Conservation (phyloP, 2,888 invertebrate genomes). For the Sepiola atlantica region DNA sequence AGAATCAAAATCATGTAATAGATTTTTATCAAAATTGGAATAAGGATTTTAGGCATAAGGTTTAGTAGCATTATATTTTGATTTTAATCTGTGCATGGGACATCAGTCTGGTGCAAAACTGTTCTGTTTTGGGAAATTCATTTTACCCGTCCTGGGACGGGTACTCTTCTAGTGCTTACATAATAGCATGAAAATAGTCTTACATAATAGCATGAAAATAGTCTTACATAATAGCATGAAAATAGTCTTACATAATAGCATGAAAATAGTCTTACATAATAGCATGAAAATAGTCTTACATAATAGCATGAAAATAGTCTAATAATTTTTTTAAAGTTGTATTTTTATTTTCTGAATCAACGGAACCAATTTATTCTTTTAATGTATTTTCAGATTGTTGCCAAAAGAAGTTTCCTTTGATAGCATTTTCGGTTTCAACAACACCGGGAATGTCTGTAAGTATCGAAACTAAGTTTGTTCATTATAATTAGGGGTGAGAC, state of each 20-base stretch:
- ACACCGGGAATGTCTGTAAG: constrained; percentile 74
- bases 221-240: neutral
- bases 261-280: neutral
- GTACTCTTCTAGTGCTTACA: no score
- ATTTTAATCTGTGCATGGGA: no score
- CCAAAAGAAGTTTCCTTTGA: constrained; percentile 63
- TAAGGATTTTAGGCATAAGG: no score
- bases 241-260: neutral
- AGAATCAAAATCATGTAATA: no score
- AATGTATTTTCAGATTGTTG: constrained; percentile 61
- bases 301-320: neutral
- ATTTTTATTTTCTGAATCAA: constrained; percentile 48
- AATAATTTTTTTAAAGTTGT: neutral
- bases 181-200: neutral
- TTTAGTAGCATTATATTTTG: no score
- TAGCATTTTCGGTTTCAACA: constrained; percentile 69
- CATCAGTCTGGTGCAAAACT: no score
- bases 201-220: neutral
- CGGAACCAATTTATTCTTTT: constrained; percentile 50
- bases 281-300: neutral
- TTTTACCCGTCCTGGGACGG: no score
- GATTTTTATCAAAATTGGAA: no score
- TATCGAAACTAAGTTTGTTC: constrained; percentile 48
- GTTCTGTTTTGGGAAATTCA: no score
- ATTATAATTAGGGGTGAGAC: no score